A percentile compares a stretch with the other conserved stretches of the same genome.
Evolutionary conservation across 2,113 vertebrate species (phyloP).

Genomic region (Tenrec ecaudatus): DNA sequence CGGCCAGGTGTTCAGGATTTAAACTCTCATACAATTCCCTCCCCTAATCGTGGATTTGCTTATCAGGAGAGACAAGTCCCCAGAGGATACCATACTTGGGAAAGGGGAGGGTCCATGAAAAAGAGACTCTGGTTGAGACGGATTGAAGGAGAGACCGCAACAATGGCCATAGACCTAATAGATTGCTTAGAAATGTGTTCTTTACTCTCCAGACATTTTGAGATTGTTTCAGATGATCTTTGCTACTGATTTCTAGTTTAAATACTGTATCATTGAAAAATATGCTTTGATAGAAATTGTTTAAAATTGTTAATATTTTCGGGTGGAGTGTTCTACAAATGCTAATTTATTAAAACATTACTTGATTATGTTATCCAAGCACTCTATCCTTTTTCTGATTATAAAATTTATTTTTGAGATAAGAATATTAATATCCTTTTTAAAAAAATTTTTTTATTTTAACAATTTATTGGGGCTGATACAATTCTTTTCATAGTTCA

Average conservation of each 20-base stretch:
- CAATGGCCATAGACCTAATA: too few species aligned
- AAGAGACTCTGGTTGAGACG: too few species aligned
- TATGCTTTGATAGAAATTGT: constrained; percentile 12
- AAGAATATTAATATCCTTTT: background rate
- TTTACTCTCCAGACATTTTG: constrained; percentile 21
- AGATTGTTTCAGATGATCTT: background rate
- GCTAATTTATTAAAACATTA: background rate
- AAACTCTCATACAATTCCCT: too few species aligned
- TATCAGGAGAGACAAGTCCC: too few species aligned
- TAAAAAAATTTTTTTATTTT: too few species aligned
- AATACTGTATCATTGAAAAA: background rate
- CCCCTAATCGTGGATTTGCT: too few species aligned
- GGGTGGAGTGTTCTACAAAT: background rate
- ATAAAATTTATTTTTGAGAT: constrained; percentile 5
- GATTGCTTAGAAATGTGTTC: background rate
- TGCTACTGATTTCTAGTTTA: constrained; percentile 32
- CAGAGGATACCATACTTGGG: too few species aligned
- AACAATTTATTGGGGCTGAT: too few species aligned
- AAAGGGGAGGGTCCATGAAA: too few species aligned
- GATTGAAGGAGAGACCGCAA: too few species aligned
- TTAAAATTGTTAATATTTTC: background rate
- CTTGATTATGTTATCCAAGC: background rate
- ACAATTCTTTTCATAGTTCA: too few species aligned
- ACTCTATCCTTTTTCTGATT: constrained; percentile 6
- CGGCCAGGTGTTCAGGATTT: too few species aligned